These are phyloP conservation scores for Amphiduros pacificus DNA, from an alignment of 2,888 invertebrate species.

Conservation along the genomic window DNA sequence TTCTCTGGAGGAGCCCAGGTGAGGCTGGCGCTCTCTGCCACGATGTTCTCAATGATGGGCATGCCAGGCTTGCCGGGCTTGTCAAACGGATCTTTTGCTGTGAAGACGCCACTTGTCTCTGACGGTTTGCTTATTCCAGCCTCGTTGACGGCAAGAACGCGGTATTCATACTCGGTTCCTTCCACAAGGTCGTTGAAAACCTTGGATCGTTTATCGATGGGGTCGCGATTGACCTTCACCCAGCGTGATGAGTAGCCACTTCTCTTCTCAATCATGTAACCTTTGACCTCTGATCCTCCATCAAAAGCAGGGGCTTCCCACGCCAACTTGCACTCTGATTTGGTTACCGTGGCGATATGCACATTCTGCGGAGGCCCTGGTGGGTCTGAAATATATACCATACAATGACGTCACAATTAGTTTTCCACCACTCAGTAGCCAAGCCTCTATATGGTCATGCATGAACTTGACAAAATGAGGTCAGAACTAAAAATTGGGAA, in stretches of 20 bases:
- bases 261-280: slow-evolving; percentile 50
- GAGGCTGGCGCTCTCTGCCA: slow-evolving; percentile 19
- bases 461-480: too few species aligned
- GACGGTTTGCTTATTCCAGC: slow-evolving; percentile 56
- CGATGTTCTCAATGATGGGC: slow-evolving; percentile 20
- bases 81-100: slow-evolving; percentile 53
- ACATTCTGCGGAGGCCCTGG: slow-evolving; percentile 33
- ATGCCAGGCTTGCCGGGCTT: slow-evolving; percentile 29
- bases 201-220: slow-evolving; percentile 62
- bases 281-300: slow-evolving; percentile 54
- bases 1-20: slow-evolving; percentile 27
- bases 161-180: slow-evolving; percentile 54
- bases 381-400: slow-evolving; percentile 65
- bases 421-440: too few species aligned
- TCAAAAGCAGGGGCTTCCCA: slow-evolving; percentile 56
- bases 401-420: too few species aligned
- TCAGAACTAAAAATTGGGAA: too few species aligned
- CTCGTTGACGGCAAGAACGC: slow-evolving; percentile 56
- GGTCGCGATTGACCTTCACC: slow-evolving; percentile 89
- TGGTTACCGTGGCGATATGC: slow-evolving; percentile 44
- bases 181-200: slow-evolving; percentile 53
- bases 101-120: slow-evolving; percentile 37
- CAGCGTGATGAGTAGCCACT: slow-evolving; percentile 71
- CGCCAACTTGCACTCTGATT: slow-evolving; percentile 46
- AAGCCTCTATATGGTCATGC: too few species aligned